Base-by-base conservation (phyloP, 2,113 vertebrate genomes). In the Dasyprocta punctata region DNA sequence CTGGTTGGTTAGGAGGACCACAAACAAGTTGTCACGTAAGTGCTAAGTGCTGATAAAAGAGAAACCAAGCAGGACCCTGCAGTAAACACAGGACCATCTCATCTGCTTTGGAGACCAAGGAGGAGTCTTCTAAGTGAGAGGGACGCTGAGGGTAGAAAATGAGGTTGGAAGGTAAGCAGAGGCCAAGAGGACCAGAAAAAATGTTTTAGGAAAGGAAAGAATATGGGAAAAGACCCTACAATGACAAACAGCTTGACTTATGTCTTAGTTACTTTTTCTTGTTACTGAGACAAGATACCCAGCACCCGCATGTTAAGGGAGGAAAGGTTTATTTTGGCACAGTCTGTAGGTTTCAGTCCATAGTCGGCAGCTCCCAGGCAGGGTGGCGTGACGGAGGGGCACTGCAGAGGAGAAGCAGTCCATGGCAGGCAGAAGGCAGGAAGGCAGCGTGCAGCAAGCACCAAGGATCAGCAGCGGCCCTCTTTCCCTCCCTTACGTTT, bases 241-340 rank as follows among this genome's bases (percentile, higher is more conserved):
- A 12, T 0, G 73, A 5, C 41, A 28, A 22, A 28, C 1, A 44
- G 60, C 22, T 24, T 3, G 5, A 13, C 5, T 2, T 10, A 24
- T 73, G 20, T 41, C 69, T 73, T 41, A 73, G n/a, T 24, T 41
- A 41, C n/a, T 41, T 38, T 65, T 65, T 71, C 7, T 71, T 38
- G 69, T 41, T 73, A 1, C 69, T 73, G 69, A 41, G 20, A 41
- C 69, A 41, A 22, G 22, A 73, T 73, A 41, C 9, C 69, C 20
- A 41, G 24, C n/a, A 73, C 8, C n/a, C 20, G 41, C 20, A n/a
- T 41, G 38, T 24, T 24, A 41, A 73, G n/a, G 69, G 20, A 73
- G 19, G 38, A 22, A 38, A 71, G 8, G 9, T 22, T 73, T 73
- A 41, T 41, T 73, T 73, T 38, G 69, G 20, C 69, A 71, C 7